These are phyloP conservation scores for Scolanthus callimorphus DNA, from an alignment of 92 coral and sea anemone species.

Conservation along the genomic window DNA sequence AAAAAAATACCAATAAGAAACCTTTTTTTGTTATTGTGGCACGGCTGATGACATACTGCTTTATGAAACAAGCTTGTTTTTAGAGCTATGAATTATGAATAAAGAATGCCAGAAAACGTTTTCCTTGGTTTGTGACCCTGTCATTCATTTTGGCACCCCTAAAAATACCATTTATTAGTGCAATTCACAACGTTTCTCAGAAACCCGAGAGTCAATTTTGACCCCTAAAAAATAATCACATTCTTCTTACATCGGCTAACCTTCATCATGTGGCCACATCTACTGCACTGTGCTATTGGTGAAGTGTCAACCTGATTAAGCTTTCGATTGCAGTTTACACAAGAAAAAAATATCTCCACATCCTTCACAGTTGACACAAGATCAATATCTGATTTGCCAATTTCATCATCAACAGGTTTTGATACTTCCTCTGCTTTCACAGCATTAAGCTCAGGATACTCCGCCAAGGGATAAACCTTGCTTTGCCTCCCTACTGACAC, in stretches of 20 bases:
- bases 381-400: constrained; percentile 21
- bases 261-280: constrained; percentile 26
- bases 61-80: no score
- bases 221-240: constrained; percentile 22
- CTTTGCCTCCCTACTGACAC: constrained; percentile 24
- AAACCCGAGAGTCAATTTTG: no score
- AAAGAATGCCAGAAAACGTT: no score
- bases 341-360: constrained; percentile 12
- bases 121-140: no score
- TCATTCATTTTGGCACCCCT: no score
- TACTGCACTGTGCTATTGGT: constrained; percentile 25
- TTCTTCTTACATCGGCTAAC: constrained; percentile 18
- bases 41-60: no score
- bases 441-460: constrained; percentile 11
- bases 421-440: constrained; percentile 19
- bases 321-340: constrained; percentile 28
- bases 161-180: no score
- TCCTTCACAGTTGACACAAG: constrained; percentile 19
- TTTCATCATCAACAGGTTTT: constrained; percentile 18
- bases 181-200: no score
- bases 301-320: constrained; percentile 21
- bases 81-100: no score
- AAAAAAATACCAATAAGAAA: no score
- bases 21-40: no score
- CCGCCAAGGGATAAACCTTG: constrained; percentile 19